phyloP scores from a whole-genome alignment of 1,140 invertebrate genomes.

The Steinernema khuongi region DNA sequence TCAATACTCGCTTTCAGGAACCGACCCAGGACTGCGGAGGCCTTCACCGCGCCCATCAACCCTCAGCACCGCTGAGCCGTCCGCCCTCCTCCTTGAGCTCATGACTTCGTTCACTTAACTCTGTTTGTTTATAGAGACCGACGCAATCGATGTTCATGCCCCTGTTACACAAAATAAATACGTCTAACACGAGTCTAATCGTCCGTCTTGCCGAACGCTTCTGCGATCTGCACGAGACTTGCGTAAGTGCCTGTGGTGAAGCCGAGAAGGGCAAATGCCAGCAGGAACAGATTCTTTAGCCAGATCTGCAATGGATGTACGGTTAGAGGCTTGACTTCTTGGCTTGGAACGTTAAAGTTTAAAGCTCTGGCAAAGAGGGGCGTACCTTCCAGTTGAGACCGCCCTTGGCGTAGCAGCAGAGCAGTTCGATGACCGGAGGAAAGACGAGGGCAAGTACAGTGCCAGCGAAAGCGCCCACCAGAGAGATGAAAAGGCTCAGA shows the following conservation, averaged over 20 bases:
- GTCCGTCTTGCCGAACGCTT: constrained; percentile 26
- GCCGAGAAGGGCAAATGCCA: constrained; percentile 34
- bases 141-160: background rate
- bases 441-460: constrained; percentile 53
- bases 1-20: constrained; percentile 43
- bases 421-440: constrained; percentile 39
- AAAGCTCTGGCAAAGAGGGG: no score
- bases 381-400: background rate
- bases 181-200: background rate
- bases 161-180: background rate
- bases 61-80: constrained; percentile 47
- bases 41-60: constrained; percentile 55
- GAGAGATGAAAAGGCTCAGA: constrained; percentile 54
- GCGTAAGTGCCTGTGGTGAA: constrained; percentile 41
- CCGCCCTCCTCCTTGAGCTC: constrained; percentile 21
- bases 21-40: constrained; percentile 53
- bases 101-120: background rate
- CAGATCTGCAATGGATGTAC: constrained; percentile 16
- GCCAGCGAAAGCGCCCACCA: constrained; percentile 51
- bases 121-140: background rate
- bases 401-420: background rate
- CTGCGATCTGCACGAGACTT: constrained; percentile 28
- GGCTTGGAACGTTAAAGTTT: no score
- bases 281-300: constrained; percentile 32
- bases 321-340: no score